These are phyloP conservation scores for Todus mexicanus DNA, from an alignment of 2,797 vertebrate species.

Conservation along the genomic window DNA sequence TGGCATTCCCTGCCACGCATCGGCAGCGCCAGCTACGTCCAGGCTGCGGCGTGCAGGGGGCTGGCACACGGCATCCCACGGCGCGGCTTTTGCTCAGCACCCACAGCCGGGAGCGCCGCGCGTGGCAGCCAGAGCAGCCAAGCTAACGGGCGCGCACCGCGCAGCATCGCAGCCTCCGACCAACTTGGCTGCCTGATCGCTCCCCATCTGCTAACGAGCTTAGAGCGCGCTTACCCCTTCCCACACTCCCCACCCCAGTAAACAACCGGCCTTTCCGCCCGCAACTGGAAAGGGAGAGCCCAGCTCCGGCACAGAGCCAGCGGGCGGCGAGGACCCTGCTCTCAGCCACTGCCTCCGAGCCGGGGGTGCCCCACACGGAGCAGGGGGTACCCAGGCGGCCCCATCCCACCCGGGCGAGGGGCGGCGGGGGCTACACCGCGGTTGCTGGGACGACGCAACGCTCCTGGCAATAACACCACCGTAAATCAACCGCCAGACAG, in stretches of 20 bases:
- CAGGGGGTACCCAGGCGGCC: background rate
- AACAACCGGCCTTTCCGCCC: background rate
- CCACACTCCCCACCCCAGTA: background rate
- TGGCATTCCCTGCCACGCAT: background rate
- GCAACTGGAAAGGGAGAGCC: background rate
- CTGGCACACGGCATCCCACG: fast-evolving
- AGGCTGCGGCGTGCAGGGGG: background rate
- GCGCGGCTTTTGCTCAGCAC: background rate
- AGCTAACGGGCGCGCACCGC: background rate
- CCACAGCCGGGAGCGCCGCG: background rate
- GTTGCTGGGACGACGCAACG: background rate
- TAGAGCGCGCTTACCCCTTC: background rate
- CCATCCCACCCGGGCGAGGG: background rate
- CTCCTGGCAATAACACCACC: conserved; percentile 14
- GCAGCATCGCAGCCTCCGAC: background rate
- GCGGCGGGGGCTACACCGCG: fast-evolving
- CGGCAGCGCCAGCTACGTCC: background rate
- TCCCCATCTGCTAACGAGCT: conserved; percentile 2
- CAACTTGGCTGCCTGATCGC: background rate
- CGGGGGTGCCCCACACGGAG: background rate
- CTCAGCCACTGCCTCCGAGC: fast-evolving
- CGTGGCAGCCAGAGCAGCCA: background rate
- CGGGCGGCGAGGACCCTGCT: background rate
- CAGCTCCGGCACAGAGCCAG: background rate
- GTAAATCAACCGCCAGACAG: background rate